Evolutionary conservation across 1,140 invertebrate species (phyloP), one percentile per base, ranked within the genome.

Genomic region (Diachasma alloeum): DNA sequence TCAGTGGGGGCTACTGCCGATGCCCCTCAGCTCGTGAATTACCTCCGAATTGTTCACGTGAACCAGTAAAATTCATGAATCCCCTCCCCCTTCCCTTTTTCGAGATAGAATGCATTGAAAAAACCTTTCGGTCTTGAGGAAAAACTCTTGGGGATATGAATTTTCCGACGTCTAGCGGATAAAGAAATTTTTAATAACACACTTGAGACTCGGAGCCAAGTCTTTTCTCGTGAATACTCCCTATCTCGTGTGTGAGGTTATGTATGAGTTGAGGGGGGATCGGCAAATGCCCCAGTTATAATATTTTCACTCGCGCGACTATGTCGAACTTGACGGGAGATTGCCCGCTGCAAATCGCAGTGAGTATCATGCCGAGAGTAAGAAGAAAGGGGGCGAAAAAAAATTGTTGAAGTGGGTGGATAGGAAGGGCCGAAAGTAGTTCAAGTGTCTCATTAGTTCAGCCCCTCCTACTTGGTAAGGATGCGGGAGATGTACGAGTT

Each of bases 381-480:
- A 69, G 5, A 48, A 53, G 46, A 78, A 56, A 31, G 31, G 31
- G 31, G 31, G 31, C 31, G 31, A 31, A 31, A 31, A 72, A 39
- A 75, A 37, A 42, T 42, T 24, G 4, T 53, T 70, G 19, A 24
- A 72, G 56, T 69, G 70, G 72, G 17, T 74, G 68, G 66, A 59
- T 37, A 74, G 73, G 26, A 72, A 26, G 74, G 67, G 53, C 69
- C 69, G 77, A 72, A 79, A 79, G 78, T 79, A 79, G 78, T 79
- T 79, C 78, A 79, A 79, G 78, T 79, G 75, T 79, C 76, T 79
- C 78, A 79, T 76, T 76, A 76, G 75, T 76, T 76, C 67, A 76
- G 67, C 69, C 56, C 56, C 66, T 68, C 36, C 17, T 46, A 56
- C 17, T 56, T 22, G 42, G 37, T 59, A 22, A 44, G 63, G 75